Evolutionary conservation across 2,797 vertebrate genomes (phyloP).

Genomic region (Eremophila alpestris): DNA sequence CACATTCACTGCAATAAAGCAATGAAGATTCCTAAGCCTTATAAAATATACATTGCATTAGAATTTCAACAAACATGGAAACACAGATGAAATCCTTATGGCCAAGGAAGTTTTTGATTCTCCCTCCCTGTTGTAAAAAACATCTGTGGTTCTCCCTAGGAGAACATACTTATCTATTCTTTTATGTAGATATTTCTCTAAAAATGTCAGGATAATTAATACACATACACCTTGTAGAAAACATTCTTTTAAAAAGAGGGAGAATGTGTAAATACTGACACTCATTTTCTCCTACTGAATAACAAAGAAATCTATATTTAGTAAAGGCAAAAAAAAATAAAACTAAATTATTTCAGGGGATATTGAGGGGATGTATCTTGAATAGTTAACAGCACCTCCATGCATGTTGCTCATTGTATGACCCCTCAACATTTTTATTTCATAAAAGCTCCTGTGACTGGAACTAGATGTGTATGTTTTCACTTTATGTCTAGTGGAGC

Average conservation of each 20-base stretch:
- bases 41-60: not conserved
- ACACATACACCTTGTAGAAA: not conserved
- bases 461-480: slow-evolving; percentile 41
- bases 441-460: slow-evolving; percentile 5
- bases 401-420: not conserved
- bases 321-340: not conserved
- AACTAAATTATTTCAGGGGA: not conserved
- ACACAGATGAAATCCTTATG: not conserved
- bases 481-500: not conserved
- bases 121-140: not conserved
- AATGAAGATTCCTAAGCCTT: not conserved
- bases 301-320: not conserved
- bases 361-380: not conserved
- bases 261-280: not conserved
- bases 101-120: not conserved
- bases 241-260: not conserved
- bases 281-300: not conserved
- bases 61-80: not conserved
- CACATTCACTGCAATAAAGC: not conserved
- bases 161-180: not conserved
- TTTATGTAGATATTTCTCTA: not conserved
- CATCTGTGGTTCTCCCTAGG: not conserved
- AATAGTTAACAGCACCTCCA: not conserved
- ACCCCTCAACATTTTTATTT: not conserved
- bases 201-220: not conserved